A percentile compares a stretch with the other conserved stretches of the same genome.
Evolutionary conservation across 1,140 invertebrate genomes (phyloP).

Genomic region (Parapsyche elsis): DNA sequence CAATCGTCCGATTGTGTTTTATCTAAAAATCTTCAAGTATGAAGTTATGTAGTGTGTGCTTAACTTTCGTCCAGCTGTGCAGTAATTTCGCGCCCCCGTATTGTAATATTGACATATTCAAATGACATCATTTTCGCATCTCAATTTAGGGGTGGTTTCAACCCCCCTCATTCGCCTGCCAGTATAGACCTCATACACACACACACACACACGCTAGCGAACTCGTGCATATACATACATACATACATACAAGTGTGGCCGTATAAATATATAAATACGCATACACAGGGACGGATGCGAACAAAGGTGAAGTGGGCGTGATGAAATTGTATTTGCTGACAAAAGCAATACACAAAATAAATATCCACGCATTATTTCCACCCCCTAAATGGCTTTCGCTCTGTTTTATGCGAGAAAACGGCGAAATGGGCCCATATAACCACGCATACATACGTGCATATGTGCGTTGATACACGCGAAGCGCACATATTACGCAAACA

Average conservation of each 20-base stretch:
- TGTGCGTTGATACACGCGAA: neutral
- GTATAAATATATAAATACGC: constrained; percentile 42
- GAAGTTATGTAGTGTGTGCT: no score
- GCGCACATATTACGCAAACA: no score
- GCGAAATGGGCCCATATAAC: neutral
- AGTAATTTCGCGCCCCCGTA: constrained; percentile 46
- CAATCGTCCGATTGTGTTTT: no score
- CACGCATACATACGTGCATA: neutral
- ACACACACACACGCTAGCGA: constrained; percentile 27
- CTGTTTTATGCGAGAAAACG: constrained; percentile 34
- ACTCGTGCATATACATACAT: constrained; percentile 39
- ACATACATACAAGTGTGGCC: neutral
- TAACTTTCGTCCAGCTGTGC: constrained; percentile 30
- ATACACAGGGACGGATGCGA: constrained; percentile 26
- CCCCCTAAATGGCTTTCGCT: constrained; percentile 50
- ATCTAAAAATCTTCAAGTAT: no score
- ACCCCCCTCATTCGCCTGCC: constrained; percentile 12
- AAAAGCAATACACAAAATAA: constrained; percentile 57
- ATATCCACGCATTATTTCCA: constrained; percentile 52
- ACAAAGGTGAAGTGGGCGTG: constrained; percentile 55
- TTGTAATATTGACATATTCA: constrained; percentile 57
- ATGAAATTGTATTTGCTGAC: constrained; percentile 57
- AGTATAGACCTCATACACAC: constrained; percentile 37
- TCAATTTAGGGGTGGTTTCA: constrained; percentile 53
- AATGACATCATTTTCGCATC: constrained; percentile 57